Evolutionary conservation across 2,113 vertebrate genomes (phyloP).

Genomic region (Callithrix jacchus): DNA sequence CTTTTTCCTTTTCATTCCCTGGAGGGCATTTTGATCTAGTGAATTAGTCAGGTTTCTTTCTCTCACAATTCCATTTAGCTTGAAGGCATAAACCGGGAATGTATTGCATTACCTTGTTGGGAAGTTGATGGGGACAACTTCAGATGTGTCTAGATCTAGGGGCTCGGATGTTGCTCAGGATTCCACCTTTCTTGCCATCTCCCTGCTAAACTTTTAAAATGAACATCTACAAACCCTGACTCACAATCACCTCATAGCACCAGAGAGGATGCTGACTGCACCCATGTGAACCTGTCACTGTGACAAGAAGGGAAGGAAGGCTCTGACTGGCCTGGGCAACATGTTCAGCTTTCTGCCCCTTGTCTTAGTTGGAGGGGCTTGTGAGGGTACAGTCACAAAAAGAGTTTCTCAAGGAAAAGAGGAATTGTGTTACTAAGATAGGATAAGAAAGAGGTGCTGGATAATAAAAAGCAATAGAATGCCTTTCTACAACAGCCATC

Average conservation of each 20-base stretch:
- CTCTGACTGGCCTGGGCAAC: not conserved
- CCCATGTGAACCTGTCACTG: not conserved
- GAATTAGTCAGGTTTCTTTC: slow-evolving; percentile 8
- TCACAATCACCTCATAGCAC: not conserved
- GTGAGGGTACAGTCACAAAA: not conserved
- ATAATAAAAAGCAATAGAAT: not conserved
- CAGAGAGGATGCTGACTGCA: not conserved
- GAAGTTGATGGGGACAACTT: not conserved
- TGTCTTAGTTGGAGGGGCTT: not conserved
- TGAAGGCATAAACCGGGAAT: slow-evolving; percentile 29
- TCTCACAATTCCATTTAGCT: not conserved
- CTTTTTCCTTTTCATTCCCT: not conserved
- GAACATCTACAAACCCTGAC: not conserved
- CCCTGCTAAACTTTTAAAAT: not conserved
- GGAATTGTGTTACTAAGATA: not conserved
- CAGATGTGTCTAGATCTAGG: not conserved
- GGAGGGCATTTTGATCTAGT: not conserved
- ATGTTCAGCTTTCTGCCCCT: not conserved
- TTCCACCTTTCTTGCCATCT: not conserved
- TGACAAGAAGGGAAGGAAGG: not conserved
- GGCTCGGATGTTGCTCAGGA: not conserved
- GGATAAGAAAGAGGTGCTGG: not conserved
- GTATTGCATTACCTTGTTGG: not conserved
- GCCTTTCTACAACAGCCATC: not conserved
- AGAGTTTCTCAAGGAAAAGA: not conserved